Conservation (phyloP, 2,888 invertebrate species). For the Clitarchus hookeri region DNA sequence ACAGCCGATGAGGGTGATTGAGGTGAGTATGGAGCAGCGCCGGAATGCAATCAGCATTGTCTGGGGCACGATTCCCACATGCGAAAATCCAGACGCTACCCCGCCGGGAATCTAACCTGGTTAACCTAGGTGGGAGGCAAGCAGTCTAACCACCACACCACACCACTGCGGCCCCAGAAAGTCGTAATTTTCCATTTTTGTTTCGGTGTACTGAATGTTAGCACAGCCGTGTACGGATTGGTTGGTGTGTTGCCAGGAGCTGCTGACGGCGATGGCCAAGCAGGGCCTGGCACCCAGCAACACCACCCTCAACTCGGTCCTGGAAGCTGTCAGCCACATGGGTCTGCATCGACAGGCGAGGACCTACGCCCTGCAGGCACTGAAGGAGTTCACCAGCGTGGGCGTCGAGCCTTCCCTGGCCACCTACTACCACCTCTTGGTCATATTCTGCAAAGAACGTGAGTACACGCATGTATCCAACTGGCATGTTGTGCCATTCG, state of each 20-base stretch:
- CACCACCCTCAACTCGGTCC: conserved; percentile 67
- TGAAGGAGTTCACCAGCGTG: conserved; percentile 68
- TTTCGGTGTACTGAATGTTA: no score
- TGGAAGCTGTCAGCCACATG: conserved; percentile 60
- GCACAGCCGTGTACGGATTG: not conserved
- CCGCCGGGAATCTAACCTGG: no score
- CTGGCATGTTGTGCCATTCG: no score
- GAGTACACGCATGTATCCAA: conserved; percentile 50
- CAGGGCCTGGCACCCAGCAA: conserved; percentile 66
- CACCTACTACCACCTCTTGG: conserved; percentile 74
- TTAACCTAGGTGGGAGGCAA: no score
- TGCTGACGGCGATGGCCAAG: conserved; percentile 68
- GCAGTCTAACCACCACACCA: no score
- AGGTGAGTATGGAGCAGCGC: no score
- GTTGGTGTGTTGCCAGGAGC: conserved; percentile 52
- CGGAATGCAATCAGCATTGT: no score
- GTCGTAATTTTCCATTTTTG: no score
- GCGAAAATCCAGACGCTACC: no score
- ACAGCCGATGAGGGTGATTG: no score
- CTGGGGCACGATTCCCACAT: no score
- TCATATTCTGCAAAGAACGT: conserved; percentile 73
- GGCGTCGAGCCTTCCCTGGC: conserved; percentile 76
- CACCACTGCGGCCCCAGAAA: no score
- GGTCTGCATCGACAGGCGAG: conserved; percentile 54
- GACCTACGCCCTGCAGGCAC: conserved; percentile 56